Evolutionary conservation across 2,888 invertebrate genomes (phyloP).

Genomic region (Xanthia togata): DNA sequence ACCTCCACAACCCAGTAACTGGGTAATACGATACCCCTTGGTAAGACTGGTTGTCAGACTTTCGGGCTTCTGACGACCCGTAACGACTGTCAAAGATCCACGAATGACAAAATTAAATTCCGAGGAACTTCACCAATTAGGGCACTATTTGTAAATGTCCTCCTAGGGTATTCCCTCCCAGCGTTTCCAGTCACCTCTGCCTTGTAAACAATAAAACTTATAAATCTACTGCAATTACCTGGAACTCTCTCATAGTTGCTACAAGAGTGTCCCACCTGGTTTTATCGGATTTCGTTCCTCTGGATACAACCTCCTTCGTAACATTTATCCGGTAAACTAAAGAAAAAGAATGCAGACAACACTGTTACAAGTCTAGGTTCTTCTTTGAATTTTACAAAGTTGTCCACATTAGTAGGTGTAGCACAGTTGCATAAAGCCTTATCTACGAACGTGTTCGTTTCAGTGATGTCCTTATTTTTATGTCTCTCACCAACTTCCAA

Average conservation of each 20-base stretch:
- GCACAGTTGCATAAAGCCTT: constrained; percentile 60
- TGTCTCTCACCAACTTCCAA: constrained; percentile 41
- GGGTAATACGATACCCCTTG: no score
- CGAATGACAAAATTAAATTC: no score
- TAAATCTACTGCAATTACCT: neutral
- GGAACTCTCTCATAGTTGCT: neutral
- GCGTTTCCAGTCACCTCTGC: no score
- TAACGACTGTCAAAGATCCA: no score
- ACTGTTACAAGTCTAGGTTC: neutral
- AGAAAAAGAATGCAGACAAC: neutral
- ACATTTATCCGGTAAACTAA: neutral
- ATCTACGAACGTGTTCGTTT: constrained; percentile 53
- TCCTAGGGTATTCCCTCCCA: no score
- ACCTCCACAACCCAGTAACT: no score
- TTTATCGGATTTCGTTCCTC: neutral
- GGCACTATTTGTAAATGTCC: no score
- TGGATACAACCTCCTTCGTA: neutral
- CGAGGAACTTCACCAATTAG: no score
- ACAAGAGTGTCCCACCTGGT: neutral
- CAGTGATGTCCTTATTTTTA: constrained; percentile 55
- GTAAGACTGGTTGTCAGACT: no score
- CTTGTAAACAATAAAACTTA: no score
- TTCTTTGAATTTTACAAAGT: constrained; percentile 46
- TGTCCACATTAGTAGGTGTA: constrained; percentile 55
- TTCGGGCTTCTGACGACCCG: no score